Evolutionary conservation across 2,113 vertebrate species (phyloP).

Genomic region (Xenopus borealis): DNA sequence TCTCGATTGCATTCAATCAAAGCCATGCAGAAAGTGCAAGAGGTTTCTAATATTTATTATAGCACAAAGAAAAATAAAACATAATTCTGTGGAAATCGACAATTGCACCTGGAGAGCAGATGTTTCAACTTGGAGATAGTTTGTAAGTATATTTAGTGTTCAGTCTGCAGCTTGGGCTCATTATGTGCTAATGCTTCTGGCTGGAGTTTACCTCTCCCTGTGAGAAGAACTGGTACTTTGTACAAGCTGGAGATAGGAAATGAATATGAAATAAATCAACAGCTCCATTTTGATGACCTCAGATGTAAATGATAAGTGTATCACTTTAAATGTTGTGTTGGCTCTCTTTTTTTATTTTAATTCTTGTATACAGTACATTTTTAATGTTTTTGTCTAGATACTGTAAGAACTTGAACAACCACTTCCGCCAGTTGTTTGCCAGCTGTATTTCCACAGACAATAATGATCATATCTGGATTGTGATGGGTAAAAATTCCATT

Average conservation of each 20-base stretch:
- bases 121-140: slow-evolving; percentile 13
- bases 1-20: slow-evolving; percentile 4
- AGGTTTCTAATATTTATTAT: slow-evolving; percentile 31
- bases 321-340: background rate
- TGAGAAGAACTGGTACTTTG: slow-evolving; percentile 21
- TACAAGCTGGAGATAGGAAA: slow-evolving; percentile 27
- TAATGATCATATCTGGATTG: too few species aligned
- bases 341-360: background rate
- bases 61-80: slow-evolving; percentile 31
- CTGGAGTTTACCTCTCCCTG: slow-evolving; percentile 18
- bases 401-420: too few species aligned
- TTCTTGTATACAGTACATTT: too few species aligned
- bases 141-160: slow-evolving; percentile 4
- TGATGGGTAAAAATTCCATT: too few species aligned
- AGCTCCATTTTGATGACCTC: slow-evolving; percentile 13
- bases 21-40: slow-evolving; percentile 21
- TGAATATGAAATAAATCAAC: slow-evolving; percentile 27
- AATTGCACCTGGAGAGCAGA: slow-evolving; percentile 34
- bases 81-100: slow-evolving; percentile 28
- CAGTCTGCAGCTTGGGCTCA: slow-evolving; percentile 34
- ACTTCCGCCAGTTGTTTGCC: too few species aligned
- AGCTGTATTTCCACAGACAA: too few species aligned
- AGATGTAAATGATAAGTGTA: background rate
- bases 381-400: too few species aligned
- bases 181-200: slow-evolving; percentile 39